phyloP scores from a whole-genome alignment of 2,797 vertebrate genomes.

The Lycodopsis pacificus region DNA sequence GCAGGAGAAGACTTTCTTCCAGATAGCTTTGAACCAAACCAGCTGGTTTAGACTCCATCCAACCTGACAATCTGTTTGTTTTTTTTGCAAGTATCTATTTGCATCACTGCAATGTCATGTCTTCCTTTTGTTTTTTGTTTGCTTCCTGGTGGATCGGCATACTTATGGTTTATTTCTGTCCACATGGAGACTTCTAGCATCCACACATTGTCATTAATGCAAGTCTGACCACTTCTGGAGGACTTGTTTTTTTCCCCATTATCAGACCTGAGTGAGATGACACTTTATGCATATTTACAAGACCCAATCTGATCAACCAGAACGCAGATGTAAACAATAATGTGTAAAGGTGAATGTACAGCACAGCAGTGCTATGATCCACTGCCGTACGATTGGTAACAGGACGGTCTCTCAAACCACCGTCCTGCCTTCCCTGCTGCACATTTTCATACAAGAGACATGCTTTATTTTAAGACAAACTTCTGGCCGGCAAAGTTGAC shows the following conservation, averaged over 20 bases:
- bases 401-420: background rate
- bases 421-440: background rate
- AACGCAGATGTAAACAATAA: background rate
- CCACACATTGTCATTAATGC: background rate
- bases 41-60: constrained; percentile 5
- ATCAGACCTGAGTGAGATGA: background rate
- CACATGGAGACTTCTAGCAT: background rate
- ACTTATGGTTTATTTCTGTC: constrained; percentile 11
- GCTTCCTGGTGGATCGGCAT: background rate
- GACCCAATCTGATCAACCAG: background rate
- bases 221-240: background rate
- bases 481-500: constrained; percentile 13
- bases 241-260: background rate
- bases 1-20: constrained; percentile 1
- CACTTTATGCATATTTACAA: background rate
- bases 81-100: constrained; percentile 18
- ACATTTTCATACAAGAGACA: constrained; percentile 5
- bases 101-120: background rate
- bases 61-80: constrained; percentile 28
- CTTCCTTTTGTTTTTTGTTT: constrained; percentile 27
- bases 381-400: background rate
- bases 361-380: background rate
- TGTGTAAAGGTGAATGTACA: background rate
- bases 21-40: constrained; percentile 5
- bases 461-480: constrained; percentile 10